Percentiles rank a stretch among this genome's conserved stretches.
phyloP scores from a whole-genome alignment of 2,797 vertebrate species.

The Salarias fasciatus region DNA sequence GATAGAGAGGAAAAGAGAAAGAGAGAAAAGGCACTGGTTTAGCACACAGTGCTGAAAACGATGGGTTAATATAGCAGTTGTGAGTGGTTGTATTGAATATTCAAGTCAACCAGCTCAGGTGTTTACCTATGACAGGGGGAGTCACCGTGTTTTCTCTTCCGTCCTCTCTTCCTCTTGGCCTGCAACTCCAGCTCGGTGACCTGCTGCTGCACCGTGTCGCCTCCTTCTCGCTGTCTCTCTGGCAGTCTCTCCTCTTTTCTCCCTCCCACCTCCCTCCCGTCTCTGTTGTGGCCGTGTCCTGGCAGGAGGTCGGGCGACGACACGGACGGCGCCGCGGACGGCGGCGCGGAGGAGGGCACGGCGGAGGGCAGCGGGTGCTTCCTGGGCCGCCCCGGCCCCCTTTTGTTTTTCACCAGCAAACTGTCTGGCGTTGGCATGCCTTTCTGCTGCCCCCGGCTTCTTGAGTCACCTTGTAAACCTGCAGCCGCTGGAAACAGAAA shows the following conservation, averaged over 20 bases:
- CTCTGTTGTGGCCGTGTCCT: conserved; percentile 55
- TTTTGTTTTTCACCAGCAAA: conserved; percentile 87
- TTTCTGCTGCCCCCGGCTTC: conserved; percentile 66
- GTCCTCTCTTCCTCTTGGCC: conserved; percentile 85
- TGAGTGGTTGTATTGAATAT: conserved; percentile 70
- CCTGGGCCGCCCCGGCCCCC: conserved; percentile 91
- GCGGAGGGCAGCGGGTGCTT: conserved; percentile 82
- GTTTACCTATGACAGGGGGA: conserved; percentile 78
- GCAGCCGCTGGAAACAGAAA: conserved; percentile 52
- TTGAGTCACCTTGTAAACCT: conserved; percentile 79
- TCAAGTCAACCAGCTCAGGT: conserved; percentile 69
- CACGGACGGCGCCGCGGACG: conserved; percentile 49
- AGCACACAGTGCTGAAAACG: conserved; percentile 84
- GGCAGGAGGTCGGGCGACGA: conserved; percentile 54
- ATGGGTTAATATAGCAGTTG: conserved; percentile 75
- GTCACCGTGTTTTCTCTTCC: conserved; percentile 84
- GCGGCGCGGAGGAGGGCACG: conserved; percentile 67
- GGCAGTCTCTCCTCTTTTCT: conserved; percentile 47
- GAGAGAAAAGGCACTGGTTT: conserved; percentile 81
- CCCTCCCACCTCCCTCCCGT: conserved; percentile 55
- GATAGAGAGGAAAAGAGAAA: conserved; percentile 74
- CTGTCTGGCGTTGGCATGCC: conserved; percentile 80
- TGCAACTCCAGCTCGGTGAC: conserved; percentile 88
- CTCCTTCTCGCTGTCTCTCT: conserved; percentile 52
- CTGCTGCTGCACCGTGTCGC: conserved; percentile 77